Base-by-base conservation (phyloP, 2,888 invertebrate genomes). In the Agapostemon virescens region DNA sequence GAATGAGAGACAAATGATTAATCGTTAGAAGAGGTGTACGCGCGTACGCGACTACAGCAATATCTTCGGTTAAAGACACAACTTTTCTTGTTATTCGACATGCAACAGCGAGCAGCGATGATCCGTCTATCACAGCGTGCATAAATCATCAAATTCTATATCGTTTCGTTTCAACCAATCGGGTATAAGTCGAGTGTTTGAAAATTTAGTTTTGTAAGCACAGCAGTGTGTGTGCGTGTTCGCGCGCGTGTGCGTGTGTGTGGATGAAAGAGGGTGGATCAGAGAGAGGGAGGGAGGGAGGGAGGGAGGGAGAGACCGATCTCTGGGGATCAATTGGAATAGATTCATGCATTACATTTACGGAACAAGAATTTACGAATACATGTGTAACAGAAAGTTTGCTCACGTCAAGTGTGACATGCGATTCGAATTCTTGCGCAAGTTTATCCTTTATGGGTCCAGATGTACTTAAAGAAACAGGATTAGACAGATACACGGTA, bases 1-100 rank as follows among this genome's bases (percentile, higher is more conserved):
- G 89, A 90, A 86, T 87, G 90, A 90, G 89, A 90, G 90, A 90
- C 89, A 88, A 86, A 84, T 83, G 73, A 77, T 83, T 82, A 75
- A 78, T 82, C 17, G 67, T 79, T 78, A 70, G 49, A 23, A 38
- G 33, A 23, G 55, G 17, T 30, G 49, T 61, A 61, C 33, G 36
- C 55, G 26, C n/a, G 40, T 58, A 30, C 30, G 61, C 11, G 17
- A 49, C 63, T 70, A 45, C 15, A 30, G 20, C 36, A 76, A 45
- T 55, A 11, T 26, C 70, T 66, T 33, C 33, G 69, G 40, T 64
- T 42, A 40, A 69, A 72, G 52, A 58, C 38, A 63, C 52, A 49
- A 55, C 2, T 66, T 55, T n/a, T 49, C n/a, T 68, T 77, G 45
- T 61, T 77, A 74, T 64, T 11, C 26, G n/a, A 58, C 84, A 84